Evolutionary conservation across 2,888 invertebrate genomes (phyloP).

Genomic region (Eurytoma adleriae): DNA sequence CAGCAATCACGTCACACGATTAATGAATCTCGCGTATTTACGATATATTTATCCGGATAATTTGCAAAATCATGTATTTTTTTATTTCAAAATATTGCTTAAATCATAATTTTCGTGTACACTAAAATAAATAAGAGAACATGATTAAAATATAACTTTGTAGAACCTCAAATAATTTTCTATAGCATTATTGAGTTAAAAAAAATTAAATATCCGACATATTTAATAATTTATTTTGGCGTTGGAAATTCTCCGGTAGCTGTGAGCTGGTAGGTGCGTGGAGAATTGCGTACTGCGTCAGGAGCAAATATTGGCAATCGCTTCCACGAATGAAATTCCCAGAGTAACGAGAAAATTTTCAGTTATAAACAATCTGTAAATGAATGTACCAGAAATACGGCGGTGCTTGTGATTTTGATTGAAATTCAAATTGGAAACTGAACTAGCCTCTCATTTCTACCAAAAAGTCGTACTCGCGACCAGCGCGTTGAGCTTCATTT

Average conservation of each 20-base stretch:
- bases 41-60: background rate
- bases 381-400: slow-evolving; percentile 27
- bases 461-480: background rate
- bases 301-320: slow-evolving; percentile 47
- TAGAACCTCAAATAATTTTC: too few species aligned
- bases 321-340: slow-evolving; percentile 34
- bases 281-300: slow-evolving; percentile 33
- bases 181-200: background rate
- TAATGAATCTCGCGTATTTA: background rate
- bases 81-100: background rate
- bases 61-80: too few species aligned
- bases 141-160: too few species aligned
- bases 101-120: too few species aligned
- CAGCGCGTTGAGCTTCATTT: background rate
- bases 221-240: slow-evolving; percentile 38
- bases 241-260: slow-evolving; percentile 10
- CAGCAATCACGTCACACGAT: background rate
- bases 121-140: background rate
- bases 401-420: slow-evolving; percentile 40
- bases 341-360: slow-evolving; percentile 46
- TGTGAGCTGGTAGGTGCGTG: background rate
- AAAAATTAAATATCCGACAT: background rate
- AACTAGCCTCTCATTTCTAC: slow-evolving; percentile 19
- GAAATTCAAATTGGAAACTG: slow-evolving; percentile 43
- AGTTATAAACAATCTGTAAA: slow-evolving; percentile 47